phyloP scores from a whole-genome alignment of 1,140 invertebrate species.

The Camponotus pennsylvanicus region DNA sequence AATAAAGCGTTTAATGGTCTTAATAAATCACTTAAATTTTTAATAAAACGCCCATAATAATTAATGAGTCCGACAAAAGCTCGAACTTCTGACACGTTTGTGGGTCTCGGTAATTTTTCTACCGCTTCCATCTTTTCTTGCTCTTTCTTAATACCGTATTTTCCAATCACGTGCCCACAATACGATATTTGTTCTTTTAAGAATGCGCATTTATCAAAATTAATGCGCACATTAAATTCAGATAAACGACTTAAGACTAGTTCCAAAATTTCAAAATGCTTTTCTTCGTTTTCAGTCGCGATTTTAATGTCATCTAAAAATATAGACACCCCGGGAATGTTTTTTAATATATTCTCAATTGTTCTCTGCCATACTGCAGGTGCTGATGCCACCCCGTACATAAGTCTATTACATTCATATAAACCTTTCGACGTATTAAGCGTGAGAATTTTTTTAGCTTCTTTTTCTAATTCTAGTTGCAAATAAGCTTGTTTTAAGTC shows the following conservation, averaged over 20 bases:
- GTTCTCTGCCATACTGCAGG: background rate
- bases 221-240: constrained; percentile 11
- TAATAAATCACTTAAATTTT: no score
- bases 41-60: no score
- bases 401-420: background rate
- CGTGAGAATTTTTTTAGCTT: constrained; percentile 1
- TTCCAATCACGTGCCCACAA: constrained; percentile 26
- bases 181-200: constrained; percentile 36
- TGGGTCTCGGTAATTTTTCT: constrained; percentile 44
- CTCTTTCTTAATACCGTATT: constrained; percentile 48
- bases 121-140: constrained; percentile 56
- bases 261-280: constrained; percentile 12
- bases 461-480: background rate
- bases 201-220: constrained; percentile 53
- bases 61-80: no score
- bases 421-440: background rate
- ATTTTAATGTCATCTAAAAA: constrained; percentile 4
- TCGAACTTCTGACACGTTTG: constrained; percentile 40
- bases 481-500: background rate
- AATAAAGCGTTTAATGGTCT: no score
- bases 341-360: background rate
- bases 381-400: background rate
- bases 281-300: background rate
- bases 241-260: background rate
- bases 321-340: background rate